Percentiles rank a stretch among this genome's conserved stretches.
These are phyloP conservation scores for Trematocara caparti DNA, from an alignment of 2,797 vertebrate species.

Conservation along the genomic window DNA sequence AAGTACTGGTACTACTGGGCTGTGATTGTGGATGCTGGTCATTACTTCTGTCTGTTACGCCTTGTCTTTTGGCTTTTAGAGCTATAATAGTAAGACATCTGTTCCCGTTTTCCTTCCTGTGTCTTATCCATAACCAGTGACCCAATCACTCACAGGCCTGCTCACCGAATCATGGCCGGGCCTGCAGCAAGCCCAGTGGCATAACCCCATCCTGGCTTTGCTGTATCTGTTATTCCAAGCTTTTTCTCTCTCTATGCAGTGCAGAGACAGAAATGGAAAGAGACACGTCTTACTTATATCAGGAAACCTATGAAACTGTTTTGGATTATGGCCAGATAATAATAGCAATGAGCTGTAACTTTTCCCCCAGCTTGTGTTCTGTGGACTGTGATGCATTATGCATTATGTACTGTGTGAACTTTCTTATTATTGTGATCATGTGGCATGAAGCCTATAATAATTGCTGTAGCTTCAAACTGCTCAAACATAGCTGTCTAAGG, in stretches of 20 bases:
- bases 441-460: conserved; percentile 64
- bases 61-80: not conserved
- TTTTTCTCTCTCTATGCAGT: not conserved
- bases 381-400: conserved; percentile 50
- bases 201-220: conserved; percentile 28
- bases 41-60: not conserved
- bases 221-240: conserved; percentile 27
- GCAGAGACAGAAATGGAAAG: conserved; percentile 3
- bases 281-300: conserved; percentile 39
- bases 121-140: conserved; percentile 28
- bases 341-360: conserved; percentile 55
- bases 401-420: conserved; percentile 49
- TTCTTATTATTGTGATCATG: conserved; percentile 63
- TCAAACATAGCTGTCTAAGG: conserved; percentile 22
- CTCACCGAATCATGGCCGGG: conserved; percentile 31
- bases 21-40: not conserved
- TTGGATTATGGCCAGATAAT: conserved; percentile 62
- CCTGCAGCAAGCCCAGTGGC: conserved; percentile 1
- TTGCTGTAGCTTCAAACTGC: conserved; percentile 30
- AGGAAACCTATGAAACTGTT: conserved; percentile 47
- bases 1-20: not conserved
- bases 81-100: not conserved
- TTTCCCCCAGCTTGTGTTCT: conserved; percentile 43
- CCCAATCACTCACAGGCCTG: conserved; percentile 22
- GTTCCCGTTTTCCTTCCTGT: conserved; percentile 41